phyloP scores from a whole-genome alignment of 2,113 vertebrate species.

The Erythrolamprus reginae region DNA sequence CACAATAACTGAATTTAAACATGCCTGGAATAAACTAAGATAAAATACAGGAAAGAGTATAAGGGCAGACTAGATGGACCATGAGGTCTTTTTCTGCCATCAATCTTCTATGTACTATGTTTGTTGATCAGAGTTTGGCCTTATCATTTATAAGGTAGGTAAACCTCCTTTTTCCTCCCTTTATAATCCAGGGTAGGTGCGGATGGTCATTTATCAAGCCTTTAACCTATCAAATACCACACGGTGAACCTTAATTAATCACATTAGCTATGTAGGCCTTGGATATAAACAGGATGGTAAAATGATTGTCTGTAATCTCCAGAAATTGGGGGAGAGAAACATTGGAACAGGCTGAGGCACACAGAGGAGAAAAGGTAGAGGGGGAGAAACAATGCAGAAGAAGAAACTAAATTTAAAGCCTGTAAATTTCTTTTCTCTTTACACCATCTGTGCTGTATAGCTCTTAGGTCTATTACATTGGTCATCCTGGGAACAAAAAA shows the following conservation, averaged over 20 bases:
- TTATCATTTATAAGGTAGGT: not conserved
- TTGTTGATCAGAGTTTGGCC: not conserved
- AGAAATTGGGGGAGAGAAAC: not conserved
- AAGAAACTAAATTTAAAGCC: conserved; percentile 54
- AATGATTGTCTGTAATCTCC: not conserved
- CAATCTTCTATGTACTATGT: no score
- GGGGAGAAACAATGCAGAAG: not conserved
- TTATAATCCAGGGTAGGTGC: not conserved
- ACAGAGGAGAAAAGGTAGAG: not conserved
- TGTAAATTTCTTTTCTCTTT: conserved; percentile 72
- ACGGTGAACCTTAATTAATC: not conserved
- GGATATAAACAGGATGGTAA: not conserved
- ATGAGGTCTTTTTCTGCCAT: no score
- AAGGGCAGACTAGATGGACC: no score
- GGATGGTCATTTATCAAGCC: not conserved
- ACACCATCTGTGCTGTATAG: conserved; percentile 86
- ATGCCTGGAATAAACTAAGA: no score
- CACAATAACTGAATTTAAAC: no score
- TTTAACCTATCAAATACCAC: not conserved
- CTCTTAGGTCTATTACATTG: conserved; percentile 80
- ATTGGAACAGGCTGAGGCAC: conserved; percentile 2
- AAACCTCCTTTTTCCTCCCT: not conserved
- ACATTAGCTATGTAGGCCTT: not conserved
- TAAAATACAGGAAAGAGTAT: no score
- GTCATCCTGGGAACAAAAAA: conserved; percentile 93